phyloP scores from a whole-genome alignment of 2,113 vertebrate genomes.

The Lampris megalopsis region DNA sequence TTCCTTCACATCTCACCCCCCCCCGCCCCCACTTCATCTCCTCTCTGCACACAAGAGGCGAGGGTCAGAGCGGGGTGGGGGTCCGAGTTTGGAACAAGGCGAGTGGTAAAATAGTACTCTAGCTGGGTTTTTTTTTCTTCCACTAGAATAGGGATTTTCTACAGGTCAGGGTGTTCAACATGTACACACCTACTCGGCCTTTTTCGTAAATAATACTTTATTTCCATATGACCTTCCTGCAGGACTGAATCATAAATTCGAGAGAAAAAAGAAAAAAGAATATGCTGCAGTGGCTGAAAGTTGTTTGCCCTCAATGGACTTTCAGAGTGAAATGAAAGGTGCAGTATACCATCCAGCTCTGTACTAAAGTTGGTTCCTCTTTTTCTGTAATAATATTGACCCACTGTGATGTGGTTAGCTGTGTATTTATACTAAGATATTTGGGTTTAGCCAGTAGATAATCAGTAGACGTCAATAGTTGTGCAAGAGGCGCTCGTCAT shows the following conservation, averaged over 20 bases:
- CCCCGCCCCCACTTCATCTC: constrained; percentile 39
- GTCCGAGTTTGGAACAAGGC: constrained; percentile 31
- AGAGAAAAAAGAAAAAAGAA: constrained; percentile 17
- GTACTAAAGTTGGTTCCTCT: neutral
- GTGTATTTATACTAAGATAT: no score
- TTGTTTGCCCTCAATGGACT: constrained; percentile 2
- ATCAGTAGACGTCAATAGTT: no score
- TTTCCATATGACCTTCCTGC: neutral
- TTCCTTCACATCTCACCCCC: neutral
- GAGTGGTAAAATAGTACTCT: constrained; percentile 23
- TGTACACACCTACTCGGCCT: no score
- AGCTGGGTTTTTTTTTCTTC: neutral
- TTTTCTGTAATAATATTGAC: neutral
- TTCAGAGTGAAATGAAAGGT: constrained; percentile 1
- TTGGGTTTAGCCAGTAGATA: no score
- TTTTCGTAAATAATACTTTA: neutral
- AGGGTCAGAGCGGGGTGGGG: neutral
- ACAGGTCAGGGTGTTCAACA: no score
- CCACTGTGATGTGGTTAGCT: no score
- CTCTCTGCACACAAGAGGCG: neutral
- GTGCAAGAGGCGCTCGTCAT: no score
- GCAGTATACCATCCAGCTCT: neutral
- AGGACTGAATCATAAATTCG: constrained; percentile 29
- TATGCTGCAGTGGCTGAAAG: constrained; percentile 6
- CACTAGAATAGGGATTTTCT: neutral